Conservation (phyloP, 2,888 invertebrate species). For the Phasia obesa region DNA sequence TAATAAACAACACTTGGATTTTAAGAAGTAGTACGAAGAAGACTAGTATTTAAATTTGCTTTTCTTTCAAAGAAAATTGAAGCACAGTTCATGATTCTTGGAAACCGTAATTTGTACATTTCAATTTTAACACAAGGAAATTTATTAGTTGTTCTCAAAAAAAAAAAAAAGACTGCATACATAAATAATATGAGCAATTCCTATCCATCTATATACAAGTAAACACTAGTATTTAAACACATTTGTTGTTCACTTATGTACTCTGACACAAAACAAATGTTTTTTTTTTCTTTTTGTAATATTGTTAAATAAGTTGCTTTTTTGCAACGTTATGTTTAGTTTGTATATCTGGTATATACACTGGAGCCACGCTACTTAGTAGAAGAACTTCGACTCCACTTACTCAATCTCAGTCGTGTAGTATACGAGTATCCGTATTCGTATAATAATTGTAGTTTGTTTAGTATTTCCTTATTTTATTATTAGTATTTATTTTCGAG, state of each 20-base stretch:
- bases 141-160: constrained; percentile 27
- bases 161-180: constrained; percentile 54
- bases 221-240: constrained; percentile 36
- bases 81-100: neutral
- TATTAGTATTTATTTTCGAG: constrained; percentile 60
- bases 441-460: constrained; percentile 53
- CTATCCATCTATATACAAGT: constrained; percentile 19
- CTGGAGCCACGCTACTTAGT: constrained; percentile 56
- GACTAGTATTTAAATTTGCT: constrained; percentile 39
- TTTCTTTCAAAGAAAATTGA: constrained; percentile 36
- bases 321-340: constrained; percentile 47
- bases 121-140: constrained; percentile 13
- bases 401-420: constrained; percentile 44
- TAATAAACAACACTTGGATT: constrained; percentile 27
- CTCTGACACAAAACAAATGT: constrained; percentile 49
- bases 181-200: constrained; percentile 58
- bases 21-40: constrained; percentile 32
- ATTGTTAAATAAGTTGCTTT: constrained; percentile 25
- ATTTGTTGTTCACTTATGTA: constrained; percentile 26
- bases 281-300: constrained; percentile 6
- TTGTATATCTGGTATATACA: constrained; percentile 69
- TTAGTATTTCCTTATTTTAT: constrained; percentile 49
- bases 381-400: constrained; percentile 60
- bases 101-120: constrained; percentile 1
- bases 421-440: neutral